Percentiles rank a stretch among this genome's conserved stretches.
phyloP scores from a whole-genome alignment of 2,888 invertebrate species.

The Philaethria dido region DNA sequence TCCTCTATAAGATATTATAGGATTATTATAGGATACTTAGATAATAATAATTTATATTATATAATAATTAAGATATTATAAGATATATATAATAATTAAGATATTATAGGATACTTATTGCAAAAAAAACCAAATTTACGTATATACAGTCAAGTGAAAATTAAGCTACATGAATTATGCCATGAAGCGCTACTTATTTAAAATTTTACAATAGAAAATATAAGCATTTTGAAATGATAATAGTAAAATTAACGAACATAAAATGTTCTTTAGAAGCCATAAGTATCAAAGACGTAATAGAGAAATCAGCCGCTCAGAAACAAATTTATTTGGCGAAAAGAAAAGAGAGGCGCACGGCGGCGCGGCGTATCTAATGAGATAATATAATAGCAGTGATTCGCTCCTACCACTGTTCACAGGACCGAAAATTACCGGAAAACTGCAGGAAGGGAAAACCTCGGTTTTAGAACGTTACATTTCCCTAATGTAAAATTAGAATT shows the following conservation, averaged over 20 bases:
- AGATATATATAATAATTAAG: too few relatives aligned
- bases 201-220: not conserved
- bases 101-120: too few relatives aligned
- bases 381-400: constrained; percentile 82
- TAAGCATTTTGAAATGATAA: not conserved
- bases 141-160: too few relatives aligned
- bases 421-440: constrained; percentile 78
- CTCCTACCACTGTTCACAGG: constrained; percentile 67
- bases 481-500: constrained; percentile 55
- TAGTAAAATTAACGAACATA: constrained; percentile 8
- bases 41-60: too few relatives aligned
- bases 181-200: not conserved
- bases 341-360: constrained; percentile 64
- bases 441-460: constrained; percentile 63
- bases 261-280: constrained; percentile 39
- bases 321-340: constrained; percentile 77
- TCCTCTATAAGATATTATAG: not conserved
- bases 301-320: constrained; percentile 67
- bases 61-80: too few relatives aligned
- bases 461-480: constrained; percentile 53
- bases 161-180: too few relatives aligned
- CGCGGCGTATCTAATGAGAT: constrained; percentile 81
- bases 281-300: constrained; percentile 60
- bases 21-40: too few relatives aligned
- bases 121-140: too few relatives aligned